Evolutionary conservation across 2,113 vertebrate species (phyloP), one percentile per base, ranked within the genome.

Genomic region (Pseudorectes ferrugineus): DNA sequence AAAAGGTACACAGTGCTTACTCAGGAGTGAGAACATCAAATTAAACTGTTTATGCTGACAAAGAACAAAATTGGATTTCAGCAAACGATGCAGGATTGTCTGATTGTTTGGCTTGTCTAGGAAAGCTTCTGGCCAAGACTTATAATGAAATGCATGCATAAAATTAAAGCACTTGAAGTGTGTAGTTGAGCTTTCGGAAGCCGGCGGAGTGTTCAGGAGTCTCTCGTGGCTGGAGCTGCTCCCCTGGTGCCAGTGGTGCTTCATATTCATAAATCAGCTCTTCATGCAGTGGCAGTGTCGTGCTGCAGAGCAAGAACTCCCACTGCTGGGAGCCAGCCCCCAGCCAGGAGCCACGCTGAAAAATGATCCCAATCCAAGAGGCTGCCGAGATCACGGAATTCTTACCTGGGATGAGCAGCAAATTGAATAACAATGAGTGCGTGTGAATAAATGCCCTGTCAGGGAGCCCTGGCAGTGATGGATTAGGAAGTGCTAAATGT

Each of bases 1-100:
- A 97, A 97, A 97, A 98, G 98, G 96, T 98, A 97, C 98, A 98
- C 97, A 63, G 97, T 99, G 99, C 99, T 99, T 99, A 99, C 98
- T 99, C 98, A 99, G 99, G 98, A 99, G 98, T 98, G 98, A 99
- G 98, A 98, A 98, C 98, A 98, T 99, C 98, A 99, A 98, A 99
- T 99, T 99, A 99, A 98, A 98, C 98, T 98, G 98, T 99, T 99
- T 99, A 97, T 99, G 99, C 99, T 99, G 99, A 99, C 99, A 99
- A 98, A 99, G 98, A 98, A 98, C 98, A 98, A 99, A 99, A 98
- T 97, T 98, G 98, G 99, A 98, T 98, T 99, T 98, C 97, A 98
- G 98, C 99, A 98, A 99, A 98, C 98, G 90, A 96, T 98, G 99
- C 98, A 99, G 97, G 98, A 99, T 99, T 97, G 98, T 98, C 97